phyloP scores from a whole-genome alignment of 1,140 invertebrate genomes.

The Ceratina australensis region DNA sequence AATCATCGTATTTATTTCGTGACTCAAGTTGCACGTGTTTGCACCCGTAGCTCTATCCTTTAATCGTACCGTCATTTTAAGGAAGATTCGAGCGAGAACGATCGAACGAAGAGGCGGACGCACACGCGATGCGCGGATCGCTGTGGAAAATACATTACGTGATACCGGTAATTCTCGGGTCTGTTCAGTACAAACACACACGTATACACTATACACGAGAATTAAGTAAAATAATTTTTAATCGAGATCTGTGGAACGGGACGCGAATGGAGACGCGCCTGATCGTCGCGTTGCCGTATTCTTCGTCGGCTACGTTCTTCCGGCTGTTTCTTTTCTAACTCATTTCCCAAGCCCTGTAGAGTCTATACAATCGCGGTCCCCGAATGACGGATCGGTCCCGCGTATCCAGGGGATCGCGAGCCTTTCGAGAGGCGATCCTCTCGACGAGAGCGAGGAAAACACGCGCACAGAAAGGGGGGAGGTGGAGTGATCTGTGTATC shows the following conservation, averaged over 20 bases:
- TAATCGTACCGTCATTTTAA: constrained; percentile 11
- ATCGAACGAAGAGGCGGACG: constrained; percentile 41
- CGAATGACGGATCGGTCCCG: neutral
- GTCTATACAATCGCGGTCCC: constrained; percentile 17
- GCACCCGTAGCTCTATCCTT: constrained; percentile 62
- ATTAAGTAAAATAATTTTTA: constrained; percentile 5
- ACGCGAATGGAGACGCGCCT: neutral
- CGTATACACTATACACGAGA: constrained; percentile 17
- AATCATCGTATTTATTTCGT: constrained; percentile 76
- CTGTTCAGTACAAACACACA: constrained; percentile 75
- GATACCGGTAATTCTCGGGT: constrained; percentile 40
- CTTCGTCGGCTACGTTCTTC: constrained; percentile 55
- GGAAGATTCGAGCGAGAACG: constrained; percentile 47
- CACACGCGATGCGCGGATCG: constrained; percentile 1
- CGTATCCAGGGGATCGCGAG: neutral
- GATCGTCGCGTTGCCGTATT: constrained; percentile 35
- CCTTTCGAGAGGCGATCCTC: constrained; percentile 6
- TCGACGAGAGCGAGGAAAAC: neutral
- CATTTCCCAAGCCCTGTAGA: constrained; percentile 27
- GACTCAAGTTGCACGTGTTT: constrained; percentile 59
- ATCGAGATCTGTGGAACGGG: neutral
- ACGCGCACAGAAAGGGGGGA: neutral
- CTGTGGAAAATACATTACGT: neutral
- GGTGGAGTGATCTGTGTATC: neutral
- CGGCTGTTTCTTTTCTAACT: constrained; percentile 26